Conservation (phyloP, 2,113 vertebrate genomes). For the Tragelaphus buxtoni region DNA sequence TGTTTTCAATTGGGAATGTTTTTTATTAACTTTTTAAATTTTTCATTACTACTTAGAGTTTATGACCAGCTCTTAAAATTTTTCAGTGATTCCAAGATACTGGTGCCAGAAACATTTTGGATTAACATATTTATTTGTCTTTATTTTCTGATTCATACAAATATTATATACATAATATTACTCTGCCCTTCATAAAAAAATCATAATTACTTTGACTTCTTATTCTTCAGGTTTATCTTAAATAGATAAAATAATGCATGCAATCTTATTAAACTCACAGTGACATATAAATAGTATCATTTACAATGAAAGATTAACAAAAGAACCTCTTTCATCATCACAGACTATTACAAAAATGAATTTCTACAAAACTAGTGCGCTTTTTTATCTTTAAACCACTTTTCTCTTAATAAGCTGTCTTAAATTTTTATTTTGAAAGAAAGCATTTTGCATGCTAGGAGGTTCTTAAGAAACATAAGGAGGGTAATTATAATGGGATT, state of each 20-base stretch:
- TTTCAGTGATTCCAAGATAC: background rate
- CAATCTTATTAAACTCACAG: background rate
- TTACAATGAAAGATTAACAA: background rate
- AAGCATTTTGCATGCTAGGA: slow-evolving; percentile 59
- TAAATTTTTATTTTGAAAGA: slow-evolving; percentile 69
- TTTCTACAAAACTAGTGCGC: slow-evolving; percentile 12
- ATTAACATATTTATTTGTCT: background rate
- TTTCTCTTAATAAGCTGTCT: slow-evolving; percentile 51
- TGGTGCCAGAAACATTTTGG: background rate
- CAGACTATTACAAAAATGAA: slow-evolving; percentile 33
- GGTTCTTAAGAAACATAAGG: slow-evolving; percentile 67
- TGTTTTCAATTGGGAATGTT: background rate
- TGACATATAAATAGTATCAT: background rate
- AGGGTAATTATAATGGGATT: slow-evolving; percentile 75
- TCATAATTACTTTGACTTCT: background rate
- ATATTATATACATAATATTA: background rate
- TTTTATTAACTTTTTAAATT: background rate
- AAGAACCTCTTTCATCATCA: background rate
- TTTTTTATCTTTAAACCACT: slow-evolving; percentile 51
- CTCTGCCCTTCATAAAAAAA: background rate
- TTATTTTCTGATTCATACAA: slow-evolving; percentile 14
- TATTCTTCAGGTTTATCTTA: slow-evolving; percentile 11
- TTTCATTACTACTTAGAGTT: background rate
- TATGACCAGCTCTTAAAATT: slow-evolving; percentile 2
- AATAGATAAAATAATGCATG: slow-evolving; percentile 14